Base-by-base conservation (phyloP, 2,888 invertebrate genomes). In the Phragmatobia fuliginosa region DNA sequence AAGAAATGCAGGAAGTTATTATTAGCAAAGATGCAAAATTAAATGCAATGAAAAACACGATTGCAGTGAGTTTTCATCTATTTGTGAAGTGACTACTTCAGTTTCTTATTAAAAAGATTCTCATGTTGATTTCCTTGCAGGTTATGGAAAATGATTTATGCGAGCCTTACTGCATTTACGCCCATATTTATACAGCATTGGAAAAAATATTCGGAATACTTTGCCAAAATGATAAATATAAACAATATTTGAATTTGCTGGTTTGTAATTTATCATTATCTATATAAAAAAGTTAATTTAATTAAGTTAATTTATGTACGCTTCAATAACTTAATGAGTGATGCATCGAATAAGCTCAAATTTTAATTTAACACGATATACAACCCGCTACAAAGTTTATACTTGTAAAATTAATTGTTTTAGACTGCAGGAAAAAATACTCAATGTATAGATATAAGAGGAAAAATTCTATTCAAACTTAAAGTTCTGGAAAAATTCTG, bases 121-220 rank as follows among this genome's bases (percentile, higher is more conserved):
- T 28, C 36, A 7, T 11, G 18, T 56, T 52, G 1, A 36, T 28
- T 41, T 61, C 67, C 32, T 83, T 77, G 59, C 79, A 95, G 95
- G 93, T 94, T 2, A 87, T 95, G 90, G 94, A 94, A 83, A 94
- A 91, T 70, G 94, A 95, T 79, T 85, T 93, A 8, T 93, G 92
- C 72, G 94, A 94, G 78, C 95, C 95, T 1, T 95, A 94, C 75
- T 93, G 91, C 63, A 87, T 94, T 62, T 95, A 95, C 79, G 95
- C 94, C 18, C 90, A 94, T 72, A 94, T 95, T 71, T 92, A 92
- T 72, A 95, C 95, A 31, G 93, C 94, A n/a, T 76, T 95, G 65
- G 94, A 91, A 77, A 94, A 94, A 86, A 94, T 95, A 84, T 93
- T 92, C 84, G 92, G 81, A 32, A 86, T 87, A 28, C 82, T 95